Evolutionary conservation across 2,113 vertebrate genomes (phyloP).

Genomic region (Mixornis gularis): DNA sequence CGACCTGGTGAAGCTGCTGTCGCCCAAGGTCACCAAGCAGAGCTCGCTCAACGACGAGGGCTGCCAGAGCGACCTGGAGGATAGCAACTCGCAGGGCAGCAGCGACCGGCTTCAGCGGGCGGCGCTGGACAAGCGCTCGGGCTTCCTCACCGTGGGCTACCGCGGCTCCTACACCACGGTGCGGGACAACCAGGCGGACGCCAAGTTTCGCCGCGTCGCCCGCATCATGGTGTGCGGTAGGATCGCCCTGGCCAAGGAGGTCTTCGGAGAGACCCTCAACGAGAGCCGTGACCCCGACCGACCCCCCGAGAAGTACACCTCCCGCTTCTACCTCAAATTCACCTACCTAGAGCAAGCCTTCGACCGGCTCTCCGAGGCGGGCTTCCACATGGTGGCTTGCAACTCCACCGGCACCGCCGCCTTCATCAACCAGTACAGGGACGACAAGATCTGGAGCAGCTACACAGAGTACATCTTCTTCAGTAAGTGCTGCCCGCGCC

Average conservation of each 20-base stretch:
- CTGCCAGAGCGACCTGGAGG: conserved; percentile 86
- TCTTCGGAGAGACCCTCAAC: conserved; percentile 85
- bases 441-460: conserved; percentile 89
- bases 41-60: conserved; percentile 85
- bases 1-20: conserved; percentile 80
- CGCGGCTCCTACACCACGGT: conserved; percentile 82
- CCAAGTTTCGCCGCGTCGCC: conserved; percentile 85
- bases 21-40: conserved; percentile 81
- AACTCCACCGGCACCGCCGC: conserved; percentile 89
- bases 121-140: conserved; percentile 76
- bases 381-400: conserved; percentile 95
- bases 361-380: conserved; percentile 82
- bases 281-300: conserved; percentile 87
- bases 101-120: conserved; percentile 70
- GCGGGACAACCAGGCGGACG: conserved; percentile 83
- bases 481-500: conserved; percentile 71
- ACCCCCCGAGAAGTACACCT: conserved; percentile 86
- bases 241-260: conserved; percentile 85
- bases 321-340: conserved; percentile 90
- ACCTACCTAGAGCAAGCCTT: conserved; percentile 88
- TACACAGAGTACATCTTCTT: conserved; percentile 90
- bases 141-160: conserved; percentile 86
- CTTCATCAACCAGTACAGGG: conserved; percentile 83
- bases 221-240: conserved; percentile 87
- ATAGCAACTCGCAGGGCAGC: conserved; percentile 79